phyloP scores from a whole-genome alignment of 2,113 vertebrate species.

The Strix aluco region DNA sequence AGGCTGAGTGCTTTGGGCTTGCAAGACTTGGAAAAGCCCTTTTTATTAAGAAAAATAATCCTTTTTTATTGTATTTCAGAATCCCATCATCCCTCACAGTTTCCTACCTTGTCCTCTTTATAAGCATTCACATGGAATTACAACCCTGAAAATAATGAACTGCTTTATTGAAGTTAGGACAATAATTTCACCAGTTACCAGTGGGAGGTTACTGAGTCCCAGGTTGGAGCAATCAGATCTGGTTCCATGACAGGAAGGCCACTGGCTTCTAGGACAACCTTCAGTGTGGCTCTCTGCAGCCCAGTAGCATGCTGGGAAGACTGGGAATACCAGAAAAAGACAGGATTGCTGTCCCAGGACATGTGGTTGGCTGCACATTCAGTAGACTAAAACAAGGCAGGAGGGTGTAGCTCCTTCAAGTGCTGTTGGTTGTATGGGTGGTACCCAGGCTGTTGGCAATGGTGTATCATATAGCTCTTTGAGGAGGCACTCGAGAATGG shows the following conservation, averaged over 20 bases:
- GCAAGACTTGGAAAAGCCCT: slow-evolving; percentile 25
- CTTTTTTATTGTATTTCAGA: slow-evolving; percentile 60
- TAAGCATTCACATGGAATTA: slow-evolving; percentile 16
- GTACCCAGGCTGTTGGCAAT: neutral
- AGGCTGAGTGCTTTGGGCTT: neutral
- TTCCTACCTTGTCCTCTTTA: slow-evolving; percentile 9
- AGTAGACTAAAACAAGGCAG: neutral
- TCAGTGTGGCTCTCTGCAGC: neutral
- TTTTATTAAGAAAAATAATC: slow-evolving; percentile 69
- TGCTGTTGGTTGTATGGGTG: accelerated
- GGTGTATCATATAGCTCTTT: neutral
- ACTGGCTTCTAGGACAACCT: neutral
- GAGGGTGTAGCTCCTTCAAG: neutral
- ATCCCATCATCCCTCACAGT: slow-evolving; percentile 17
- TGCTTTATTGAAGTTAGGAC: neutral
- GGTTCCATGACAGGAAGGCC: neutral
- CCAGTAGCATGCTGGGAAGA: neutral
- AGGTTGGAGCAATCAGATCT: neutral
- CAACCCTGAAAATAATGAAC: neutral
- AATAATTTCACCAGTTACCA: neutral
- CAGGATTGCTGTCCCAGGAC: neutral
- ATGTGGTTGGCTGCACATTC: neutral
- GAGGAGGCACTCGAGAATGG: neutral
- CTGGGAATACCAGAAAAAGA: neutral
- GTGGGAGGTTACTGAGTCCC: neutral